Evolutionary conservation across 2,113 vertebrate genomes (phyloP), one percentile per base, ranked within the genome.

Genomic region (Cheilinus undulatus): DNA sequence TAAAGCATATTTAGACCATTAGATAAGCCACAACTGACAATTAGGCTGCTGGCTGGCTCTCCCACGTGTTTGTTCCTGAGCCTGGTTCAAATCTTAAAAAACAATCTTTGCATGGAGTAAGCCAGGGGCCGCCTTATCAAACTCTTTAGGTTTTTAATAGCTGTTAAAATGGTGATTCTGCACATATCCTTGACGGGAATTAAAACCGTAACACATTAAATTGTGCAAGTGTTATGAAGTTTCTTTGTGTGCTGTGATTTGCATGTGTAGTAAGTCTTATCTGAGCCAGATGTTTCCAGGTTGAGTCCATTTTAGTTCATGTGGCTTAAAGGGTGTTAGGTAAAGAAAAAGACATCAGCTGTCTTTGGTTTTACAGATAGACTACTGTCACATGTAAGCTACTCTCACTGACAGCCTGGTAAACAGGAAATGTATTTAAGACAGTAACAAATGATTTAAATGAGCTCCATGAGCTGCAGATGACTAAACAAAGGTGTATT

Each of bases 341-440:
- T 80, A 30, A 58, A 80, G 79, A 76, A 84, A 90, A 78, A 70
- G 17, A 63, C 73, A 77, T 85, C 83, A 90, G 54, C 70, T 58
- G 34, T 80, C 64, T 78, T 50, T 54, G 50, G 70, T 67, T 62
- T 73, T 58, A 51, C 68, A 57, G 66, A 75, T 66, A 65, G 69
- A 46, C 69, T 76, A 58, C 78, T 76, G 69, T 90, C 74, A 88
- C 67, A 75, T 62, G 75, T 13, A 67, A 3, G 42, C 19, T n/a
- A n/a, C 62, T 51, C 71, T 57, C 13, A 28, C 66, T 8, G 79
- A 60, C 58, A 59, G 42, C 28, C 36, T 28, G 69, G 78, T 85
- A 88, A 92, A 90, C 74, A 86, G 78, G 78, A 92, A 92, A 80
- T 51, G 34, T 28, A 28, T 66, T 42, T 65, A 10, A 34, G n/a